Percentiles rank a stretch among this genome's conserved stretches.
phyloP scores from a whole-genome alignment of 2,113 vertebrate genomes.

The Thymallus thymallus region DNA sequence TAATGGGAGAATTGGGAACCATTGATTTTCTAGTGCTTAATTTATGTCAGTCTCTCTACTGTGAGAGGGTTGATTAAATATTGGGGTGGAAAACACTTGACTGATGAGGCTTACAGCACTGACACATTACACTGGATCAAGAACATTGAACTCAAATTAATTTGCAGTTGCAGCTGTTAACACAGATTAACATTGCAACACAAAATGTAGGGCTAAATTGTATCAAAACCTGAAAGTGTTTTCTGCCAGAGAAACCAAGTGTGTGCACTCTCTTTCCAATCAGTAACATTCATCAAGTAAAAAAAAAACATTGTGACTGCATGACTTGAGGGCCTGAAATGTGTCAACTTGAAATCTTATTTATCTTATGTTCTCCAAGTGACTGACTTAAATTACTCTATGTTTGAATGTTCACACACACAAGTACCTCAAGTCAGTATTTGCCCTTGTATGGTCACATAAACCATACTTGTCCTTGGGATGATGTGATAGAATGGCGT shows the following conservation, averaged over 20 bases:
- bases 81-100: not conserved
- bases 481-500: not conserved
- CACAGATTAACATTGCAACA: no score
- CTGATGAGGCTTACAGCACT: not conserved
- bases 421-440: not conserved
- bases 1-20: not conserved
- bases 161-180: not conserved
- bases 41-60: slow-evolving; percentile 36
- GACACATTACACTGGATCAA: not conserved
- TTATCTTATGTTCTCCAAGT: no score
- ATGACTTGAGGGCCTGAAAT: no score
- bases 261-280: no score
- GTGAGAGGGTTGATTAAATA: not conserved
- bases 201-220: no score
- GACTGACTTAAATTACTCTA: no score
- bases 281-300: no score
- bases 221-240: no score
- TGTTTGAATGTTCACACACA: not conserved
- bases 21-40: slow-evolving; percentile 43
- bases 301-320: no score
- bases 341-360: no score
- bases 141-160: not conserved
- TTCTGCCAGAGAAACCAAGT: no score
- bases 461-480: not conserved
- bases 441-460: not conserved